Evolutionary conservation across 2,888 invertebrate genomes (phyloP), one percentile per base, ranked within the genome.

Genomic region (Sphaerophoria taeniata): DNA sequence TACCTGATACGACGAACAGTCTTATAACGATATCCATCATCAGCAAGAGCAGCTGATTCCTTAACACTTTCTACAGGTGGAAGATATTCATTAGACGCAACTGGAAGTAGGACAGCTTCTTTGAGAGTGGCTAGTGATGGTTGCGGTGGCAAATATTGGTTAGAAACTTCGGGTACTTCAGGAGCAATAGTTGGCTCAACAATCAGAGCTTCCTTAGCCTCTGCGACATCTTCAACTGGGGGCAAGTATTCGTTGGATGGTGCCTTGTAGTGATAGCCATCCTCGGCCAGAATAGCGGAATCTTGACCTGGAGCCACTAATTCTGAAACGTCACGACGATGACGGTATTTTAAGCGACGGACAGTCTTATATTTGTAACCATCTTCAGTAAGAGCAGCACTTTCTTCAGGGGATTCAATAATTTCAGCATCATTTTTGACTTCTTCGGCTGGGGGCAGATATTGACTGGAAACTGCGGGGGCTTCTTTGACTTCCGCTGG

Each of bases 201-300:
- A 36, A 6, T 53, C 14, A 45, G 31, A 33, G 70, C 14, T 24
- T 87, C 67, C 39, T 82, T 75, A 39, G 80, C 67, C 39, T 81
- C 87, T 16, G 86, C 87, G 33, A 24, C 39, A 36, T 49, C 58
- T 58, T 55, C 71, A 14, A 51, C 49, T 9, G 87, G 87, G 33
- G 87, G 85, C 33, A 89, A 69, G 51, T 89, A 88, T 11, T 77
- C 60, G 12, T 88, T 89, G 36, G 84, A 49, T 12, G 90, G 91
- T n/a, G 87, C 73, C 34, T 83, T 88, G 56, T 90, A 90, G 63
- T 90, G 90, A 67, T 90, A 90, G 47, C 90, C 90, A 86, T 90
- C 90, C 2, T 74, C 87, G 7, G 88, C 78, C 6, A 90, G 72
- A 6, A 87, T 58, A 6, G 71, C 56, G 0, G 71, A 71, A 24